A percentile compares a stretch with the other conserved stretches of the same genome.
phyloP scores from a whole-genome alignment of 2,113 vertebrate species.

The Oreochromis spilurus region DNA sequence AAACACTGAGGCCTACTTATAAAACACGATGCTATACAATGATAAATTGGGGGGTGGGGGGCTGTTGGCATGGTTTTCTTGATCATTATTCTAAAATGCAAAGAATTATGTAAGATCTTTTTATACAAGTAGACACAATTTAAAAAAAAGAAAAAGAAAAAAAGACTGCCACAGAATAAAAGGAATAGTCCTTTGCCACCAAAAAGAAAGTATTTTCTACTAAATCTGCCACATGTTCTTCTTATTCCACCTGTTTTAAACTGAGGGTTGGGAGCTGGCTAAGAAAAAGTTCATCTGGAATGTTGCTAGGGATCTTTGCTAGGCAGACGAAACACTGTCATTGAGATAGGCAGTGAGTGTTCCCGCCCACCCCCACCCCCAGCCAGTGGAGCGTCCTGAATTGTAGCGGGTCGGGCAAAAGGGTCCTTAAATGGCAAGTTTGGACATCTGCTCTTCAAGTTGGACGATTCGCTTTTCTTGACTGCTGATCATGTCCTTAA shows the following conservation, averaged over 20 bases:
- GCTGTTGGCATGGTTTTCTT: conserved; percentile 36
- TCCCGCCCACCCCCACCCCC: conserved; percentile 65
- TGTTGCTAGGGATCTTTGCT: conserved; percentile 67
- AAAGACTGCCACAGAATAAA: conserved; percentile 73
- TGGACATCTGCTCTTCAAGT: conserved; percentile 93
- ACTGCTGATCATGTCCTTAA: conserved; percentile 89
- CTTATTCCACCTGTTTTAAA: conserved; percentile 65
- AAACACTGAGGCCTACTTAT: conserved; percentile 52
- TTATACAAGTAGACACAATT: conserved; percentile 14
- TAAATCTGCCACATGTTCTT: conserved; percentile 46
- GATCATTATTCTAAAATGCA: conserved; percentile 56
- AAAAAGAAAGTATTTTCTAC: conserved; percentile 62
- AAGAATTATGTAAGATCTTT: conserved; percentile 48
- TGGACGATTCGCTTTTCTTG: conserved; percentile 93
- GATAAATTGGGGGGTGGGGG: not conserved
- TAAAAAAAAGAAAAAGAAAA: not conserved
- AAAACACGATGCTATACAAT: conserved; percentile 28
- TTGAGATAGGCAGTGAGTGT: conserved; percentile 69
- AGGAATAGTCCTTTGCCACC: conserved; percentile 66
- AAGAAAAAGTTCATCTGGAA: conserved; percentile 79
- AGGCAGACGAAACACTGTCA: conserved; percentile 72
- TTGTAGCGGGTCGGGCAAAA: conserved; percentile 44
- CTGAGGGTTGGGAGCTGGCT: conserved; percentile 64
- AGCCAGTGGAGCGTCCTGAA: conserved; percentile 74
- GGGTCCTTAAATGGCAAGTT: conserved; percentile 81